Base-by-base conservation (phyloP, 2,113 vertebrate species). In the Lichenostomus cassidix region DNA sequence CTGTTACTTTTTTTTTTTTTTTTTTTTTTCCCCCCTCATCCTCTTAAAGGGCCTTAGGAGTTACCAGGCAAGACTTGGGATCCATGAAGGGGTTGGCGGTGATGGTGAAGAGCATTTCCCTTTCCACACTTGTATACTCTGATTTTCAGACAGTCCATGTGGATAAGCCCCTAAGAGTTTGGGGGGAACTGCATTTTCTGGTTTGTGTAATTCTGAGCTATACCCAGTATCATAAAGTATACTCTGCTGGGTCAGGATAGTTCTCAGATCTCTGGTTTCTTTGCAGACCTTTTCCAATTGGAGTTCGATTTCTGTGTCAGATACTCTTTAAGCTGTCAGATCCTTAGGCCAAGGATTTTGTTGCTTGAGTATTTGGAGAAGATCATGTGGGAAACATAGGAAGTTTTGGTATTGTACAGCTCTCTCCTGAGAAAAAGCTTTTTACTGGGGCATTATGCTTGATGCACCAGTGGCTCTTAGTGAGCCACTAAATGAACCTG, bases 311-410 rank as follows among this genome's bases (percentile, higher is more conserved):
- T 41, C 37, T 60, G 15, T 41, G 20, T 87, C 12, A 49, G 20
- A 5, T 65, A 10, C 5, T 62, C 12, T 59, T 56, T 27, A 67
- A 60, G 17, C 15, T 77, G 12, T 22, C 25, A 76, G 37, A 35
- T 23, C 58, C n/a, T 85, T 79, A 41, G 15, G 25, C 27, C 21
- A 52, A 39, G 35, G n/a, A 7, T 47, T 82, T 23, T 49, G 5
- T 50, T 63, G 41, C 24, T 50, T 0, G 1, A 35, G 16, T 17
- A 21, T 59, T 88, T 76, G 24, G 58, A 46, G 37, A 64, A 44
- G 53, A 24, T 27, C 1, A 0, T 15, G 14, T 18, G 12, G 75
- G 53, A 79, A 73, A 75, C 0, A 0, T 5, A 37, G 47, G 4
- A 50, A 49, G 29, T 24, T 73, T 22, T 69, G 18, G 4, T 58